Evolutionary conservation across 1,140 invertebrate species (phyloP).

Genomic region (Melitaea cinxia): DNA sequence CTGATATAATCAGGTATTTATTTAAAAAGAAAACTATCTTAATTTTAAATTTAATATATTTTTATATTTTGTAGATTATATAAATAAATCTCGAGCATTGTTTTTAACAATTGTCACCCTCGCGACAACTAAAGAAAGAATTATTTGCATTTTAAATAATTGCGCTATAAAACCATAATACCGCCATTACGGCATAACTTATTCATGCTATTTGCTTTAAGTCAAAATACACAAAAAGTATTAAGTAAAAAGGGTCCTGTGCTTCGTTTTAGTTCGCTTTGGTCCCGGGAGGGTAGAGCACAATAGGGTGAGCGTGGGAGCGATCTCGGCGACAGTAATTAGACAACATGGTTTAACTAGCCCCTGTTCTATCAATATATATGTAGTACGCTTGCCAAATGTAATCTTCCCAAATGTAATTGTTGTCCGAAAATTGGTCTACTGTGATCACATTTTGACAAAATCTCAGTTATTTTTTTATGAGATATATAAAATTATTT

Average conservation of each 20-base stretch:
- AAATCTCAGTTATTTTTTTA: no score
- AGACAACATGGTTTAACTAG: slow-evolving; percentile 39
- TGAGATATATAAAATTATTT: no score
- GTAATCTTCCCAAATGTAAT: slow-evolving; percentile 3
- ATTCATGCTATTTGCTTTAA: slow-evolving; percentile 44
- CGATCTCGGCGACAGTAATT: slow-evolving; percentile 57
- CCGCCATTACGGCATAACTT: slow-evolving; percentile 38
- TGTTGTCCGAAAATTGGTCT: no score
- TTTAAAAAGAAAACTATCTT: no score
- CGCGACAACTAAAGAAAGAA: not conserved
- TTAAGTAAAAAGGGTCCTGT: slow-evolving; percentile 35
- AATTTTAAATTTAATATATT: no score
- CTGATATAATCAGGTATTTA: no score
- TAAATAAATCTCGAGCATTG: not conserved
- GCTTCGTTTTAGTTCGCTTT: slow-evolving; percentile 17
- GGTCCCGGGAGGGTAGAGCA: slow-evolving; percentile 29
- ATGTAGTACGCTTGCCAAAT: slow-evolving; percentile 4
- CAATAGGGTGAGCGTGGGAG: slow-evolving; percentile 48
- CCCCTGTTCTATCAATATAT: slow-evolving; percentile 11
- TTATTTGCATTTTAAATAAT: slow-evolving; percentile 30
- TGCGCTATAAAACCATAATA: slow-evolving; percentile 32
- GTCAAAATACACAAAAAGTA: slow-evolving; percentile 40
- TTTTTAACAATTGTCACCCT: not conserved
- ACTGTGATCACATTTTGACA: no score
- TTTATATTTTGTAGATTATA: no score